Conservation (phyloP, 2,113 vertebrate species). For the Dasyprocta punctata region DNA sequence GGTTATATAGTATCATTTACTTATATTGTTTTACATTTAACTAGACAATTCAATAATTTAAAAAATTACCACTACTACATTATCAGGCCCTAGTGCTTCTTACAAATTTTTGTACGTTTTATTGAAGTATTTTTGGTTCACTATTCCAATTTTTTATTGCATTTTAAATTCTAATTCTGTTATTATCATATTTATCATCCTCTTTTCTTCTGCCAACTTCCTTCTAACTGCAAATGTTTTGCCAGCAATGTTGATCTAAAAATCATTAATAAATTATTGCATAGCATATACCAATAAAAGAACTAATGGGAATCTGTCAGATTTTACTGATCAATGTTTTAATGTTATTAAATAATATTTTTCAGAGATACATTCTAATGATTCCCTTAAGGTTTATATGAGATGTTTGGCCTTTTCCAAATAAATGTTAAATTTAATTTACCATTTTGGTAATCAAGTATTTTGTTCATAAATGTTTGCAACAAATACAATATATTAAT, state of each 20-base stretch:
- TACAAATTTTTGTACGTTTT: background rate
- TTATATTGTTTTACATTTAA: background rate
- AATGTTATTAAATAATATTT: background rate
- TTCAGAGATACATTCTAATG: background rate
- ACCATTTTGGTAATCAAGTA: background rate
- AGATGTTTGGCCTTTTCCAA: background rate
- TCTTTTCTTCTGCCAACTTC: background rate
- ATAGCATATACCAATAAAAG: background rate
- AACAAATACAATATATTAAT: background rate
- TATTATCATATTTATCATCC: background rate
- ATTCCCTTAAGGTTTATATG: background rate
- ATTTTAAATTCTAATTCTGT: slow-evolving; percentile 35
- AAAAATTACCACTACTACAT: background rate
- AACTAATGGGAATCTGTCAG: background rate
- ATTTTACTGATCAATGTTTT: background rate
- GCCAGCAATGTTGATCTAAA: background rate
- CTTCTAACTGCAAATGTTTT: background rate
- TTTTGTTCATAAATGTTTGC: background rate
- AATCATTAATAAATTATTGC: background rate
- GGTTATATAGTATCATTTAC: background rate
- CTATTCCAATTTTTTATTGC: background rate
- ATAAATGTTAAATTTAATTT: background rate
- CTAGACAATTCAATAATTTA: background rate
- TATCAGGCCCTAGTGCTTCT: background rate
- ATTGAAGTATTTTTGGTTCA: background rate